Evolutionary conservation across 1,140 invertebrate genomes (phyloP), one percentile per base, ranked within the genome.

Genomic region (Drosophila rhopaloa): DNA sequence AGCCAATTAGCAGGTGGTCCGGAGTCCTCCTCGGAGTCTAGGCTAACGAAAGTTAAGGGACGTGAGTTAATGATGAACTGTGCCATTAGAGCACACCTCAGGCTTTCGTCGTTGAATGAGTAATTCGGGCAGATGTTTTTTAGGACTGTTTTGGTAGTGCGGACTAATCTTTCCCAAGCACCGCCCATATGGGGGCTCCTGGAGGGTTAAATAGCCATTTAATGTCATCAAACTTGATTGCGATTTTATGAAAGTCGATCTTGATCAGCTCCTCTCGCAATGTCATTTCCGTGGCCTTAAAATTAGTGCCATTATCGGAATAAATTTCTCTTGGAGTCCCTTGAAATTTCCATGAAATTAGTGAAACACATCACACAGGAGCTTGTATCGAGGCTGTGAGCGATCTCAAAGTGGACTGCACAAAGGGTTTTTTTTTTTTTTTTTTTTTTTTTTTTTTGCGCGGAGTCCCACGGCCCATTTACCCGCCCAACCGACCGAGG

Each of bases 281-380:
- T 24, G 24, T 24, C 6, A 43, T 62, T 32, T 53, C 48, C 10
- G 60, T 54, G 5, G 60, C 50, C 27, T 55, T 62, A 10, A 55
- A 62, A 44, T 24, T 24, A 24, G 24, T 24, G 24, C 24, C 4
- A 24, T 24, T 4, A 24, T 24, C 24, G 24, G 24, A 24, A 24
- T 24, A 24, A 24, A 24, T 62, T 44, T 62, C 29, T 62, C 40
- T 44, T 11, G 50, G 40, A 3, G 48, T 53, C 10, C 29, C 38
- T 24, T 40, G 40, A 29, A 35, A 27, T 11, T 11, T 8, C 24
- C 24, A 24, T 24, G 24, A 55, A 54, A 19, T 55, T 62, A 5
- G 48, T 5, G 0, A 62, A 38, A 10, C 46, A 50, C 47, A 61
- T 61, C 13, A 51, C 11, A 6, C 19, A 61, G 13, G 14, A 53